A percentile compares a stretch with the other conserved stretches of the same genome.
These are phyloP conservation scores for Paracanthobrama guichenoti DNA, from an alignment of 2,113 vertebrate genomes.

Conservation along the genomic window DNA sequence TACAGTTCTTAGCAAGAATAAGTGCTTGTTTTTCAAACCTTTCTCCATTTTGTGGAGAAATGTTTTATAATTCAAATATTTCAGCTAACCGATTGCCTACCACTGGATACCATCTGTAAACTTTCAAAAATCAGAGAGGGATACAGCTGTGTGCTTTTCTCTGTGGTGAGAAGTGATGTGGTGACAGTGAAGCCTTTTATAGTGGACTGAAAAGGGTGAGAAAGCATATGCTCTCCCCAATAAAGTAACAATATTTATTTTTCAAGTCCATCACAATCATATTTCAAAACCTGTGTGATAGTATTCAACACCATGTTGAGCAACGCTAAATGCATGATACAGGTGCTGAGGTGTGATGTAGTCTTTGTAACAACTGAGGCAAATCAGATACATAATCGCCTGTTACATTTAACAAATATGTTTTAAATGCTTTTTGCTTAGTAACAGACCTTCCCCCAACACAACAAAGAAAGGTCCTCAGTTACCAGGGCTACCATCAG, in stretches of 20 bases:
- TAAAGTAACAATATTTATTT: not conserved
- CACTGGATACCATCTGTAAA: not conserved
- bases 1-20: conserved; percentile 8
- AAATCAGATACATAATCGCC: too few relatives aligned
- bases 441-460: too few relatives aligned
- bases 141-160: not conserved
- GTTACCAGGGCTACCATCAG: too few relatives aligned
- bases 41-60: not conserved
- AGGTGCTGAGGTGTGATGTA: not conserved
- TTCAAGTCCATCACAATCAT: not conserved
- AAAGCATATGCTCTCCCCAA: not conserved
- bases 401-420: too few relatives aligned
- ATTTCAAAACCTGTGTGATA: not conserved
- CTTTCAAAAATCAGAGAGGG: not conserved
- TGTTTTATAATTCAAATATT: not conserved
- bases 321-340: not conserved
- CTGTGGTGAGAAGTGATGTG: too few relatives aligned
- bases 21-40: not conserved
- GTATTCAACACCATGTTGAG: not conserved
- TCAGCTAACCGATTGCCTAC: not conserved
- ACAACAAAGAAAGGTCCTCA: too few relatives aligned
- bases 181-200: not conserved
- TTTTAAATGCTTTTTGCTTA: too few relatives aligned
- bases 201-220: not conserved
- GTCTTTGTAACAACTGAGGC: too few relatives aligned